phyloP scores from a whole-genome alignment of 2,888 invertebrate genomes.

The Lissonota sp. region DNA sequence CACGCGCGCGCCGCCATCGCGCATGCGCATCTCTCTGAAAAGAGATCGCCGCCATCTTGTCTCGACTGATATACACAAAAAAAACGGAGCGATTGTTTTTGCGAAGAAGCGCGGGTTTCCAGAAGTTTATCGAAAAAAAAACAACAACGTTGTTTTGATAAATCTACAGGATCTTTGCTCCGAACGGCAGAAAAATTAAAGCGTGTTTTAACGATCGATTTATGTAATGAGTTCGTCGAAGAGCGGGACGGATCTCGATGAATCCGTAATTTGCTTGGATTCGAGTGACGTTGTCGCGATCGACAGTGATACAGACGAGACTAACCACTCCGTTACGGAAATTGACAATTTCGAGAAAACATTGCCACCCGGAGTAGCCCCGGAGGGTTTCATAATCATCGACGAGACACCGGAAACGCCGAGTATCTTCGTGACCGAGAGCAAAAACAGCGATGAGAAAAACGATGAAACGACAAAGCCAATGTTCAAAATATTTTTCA shows the following conservation, averaged over 20 bases:
- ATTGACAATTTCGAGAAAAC: conserved; percentile 61
- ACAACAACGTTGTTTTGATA: too few species aligned
- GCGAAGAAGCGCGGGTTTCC: background rate
- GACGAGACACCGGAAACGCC: conserved; percentile 65
- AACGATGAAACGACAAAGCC: conserved; percentile 66
- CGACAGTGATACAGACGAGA: conserved; percentile 52
- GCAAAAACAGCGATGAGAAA: conserved; percentile 20
- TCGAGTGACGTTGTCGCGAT: conserved; percentile 65
- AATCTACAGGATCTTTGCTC: too few species aligned
- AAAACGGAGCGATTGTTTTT: background rate
- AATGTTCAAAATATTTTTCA: conserved; percentile 78
- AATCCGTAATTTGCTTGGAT: conserved; percentile 69
- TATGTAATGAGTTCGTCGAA: conserved; percentile 38
- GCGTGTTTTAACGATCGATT: background rate
- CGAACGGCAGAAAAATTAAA: background rate
- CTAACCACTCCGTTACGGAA: conserved; percentile 51
- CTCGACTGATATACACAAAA: background rate
- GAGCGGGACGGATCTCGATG: conserved; percentile 27
- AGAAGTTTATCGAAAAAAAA: background rate
- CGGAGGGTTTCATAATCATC: conserved; percentile 69
- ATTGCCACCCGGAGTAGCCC: conserved; percentile 71
- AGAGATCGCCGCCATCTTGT: conserved; percentile 30
- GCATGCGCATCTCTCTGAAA: too few species aligned
- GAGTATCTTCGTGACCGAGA: conserved; percentile 20
- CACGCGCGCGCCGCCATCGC: background rate